A percentile compares a stretch with the other conserved stretches of the same genome.
Conservation (phyloP, 1,140 invertebrate species). For the Cryptotermes secundus region DNA sequence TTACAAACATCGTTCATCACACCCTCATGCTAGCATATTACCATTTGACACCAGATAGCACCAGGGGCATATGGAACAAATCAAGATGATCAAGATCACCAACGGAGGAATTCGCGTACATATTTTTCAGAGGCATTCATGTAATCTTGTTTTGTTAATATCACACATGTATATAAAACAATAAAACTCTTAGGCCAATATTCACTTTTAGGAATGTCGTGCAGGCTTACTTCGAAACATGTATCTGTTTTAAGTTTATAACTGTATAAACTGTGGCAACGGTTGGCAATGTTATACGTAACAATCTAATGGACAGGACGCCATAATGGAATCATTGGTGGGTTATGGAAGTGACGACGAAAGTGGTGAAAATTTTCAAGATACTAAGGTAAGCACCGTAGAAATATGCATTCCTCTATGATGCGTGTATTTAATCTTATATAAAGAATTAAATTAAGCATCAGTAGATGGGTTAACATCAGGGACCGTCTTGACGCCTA, state of each 20-base stretch:
- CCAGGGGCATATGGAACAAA: not conserved
- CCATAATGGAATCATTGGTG: constrained; percentile 32
- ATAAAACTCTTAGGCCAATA: too few species aligned
- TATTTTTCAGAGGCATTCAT: not conserved
- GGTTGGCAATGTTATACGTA: not conserved
- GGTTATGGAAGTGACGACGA: constrained; percentile 31
- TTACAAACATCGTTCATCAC: too few species aligned
- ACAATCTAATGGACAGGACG: not conserved
- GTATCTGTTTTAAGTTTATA: too few species aligned
- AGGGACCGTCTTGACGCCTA: not conserved
- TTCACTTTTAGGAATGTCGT: too few species aligned
- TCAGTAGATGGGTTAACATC: not conserved
- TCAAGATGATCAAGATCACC: not conserved
- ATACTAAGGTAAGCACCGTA: constrained; percentile 20
- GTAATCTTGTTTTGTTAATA: not conserved
- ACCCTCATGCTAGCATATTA: too few species aligned
- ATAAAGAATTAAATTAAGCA: too few species aligned
- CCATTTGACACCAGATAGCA: not conserved
- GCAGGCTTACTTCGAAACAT: too few species aligned
- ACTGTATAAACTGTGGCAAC: too few species aligned
- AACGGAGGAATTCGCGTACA: not conserved
- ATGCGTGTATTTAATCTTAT: too few species aligned
- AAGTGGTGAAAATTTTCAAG: constrained; percentile 19
- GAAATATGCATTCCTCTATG: not conserved
- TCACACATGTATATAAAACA: too few species aligned